Evolutionary conservation across 2,113 vertebrate species (phyloP), one percentile per base, ranked within the genome.

Genomic region (Macquaria australasica): DNA sequence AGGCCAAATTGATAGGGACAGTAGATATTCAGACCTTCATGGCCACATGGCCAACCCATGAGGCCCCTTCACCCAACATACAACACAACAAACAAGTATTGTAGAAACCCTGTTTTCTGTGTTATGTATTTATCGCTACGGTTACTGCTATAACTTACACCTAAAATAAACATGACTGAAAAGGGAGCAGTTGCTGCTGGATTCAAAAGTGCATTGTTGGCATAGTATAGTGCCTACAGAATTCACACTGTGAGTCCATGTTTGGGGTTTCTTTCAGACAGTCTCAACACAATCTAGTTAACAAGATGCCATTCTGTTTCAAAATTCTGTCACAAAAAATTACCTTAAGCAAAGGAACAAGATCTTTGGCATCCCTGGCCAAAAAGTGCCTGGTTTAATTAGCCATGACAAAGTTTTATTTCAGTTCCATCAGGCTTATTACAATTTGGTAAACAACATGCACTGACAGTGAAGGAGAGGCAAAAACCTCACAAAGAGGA

Each of bases 141-240:
- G 58, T 55, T 78, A 43, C 66, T 51, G 62, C 67, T 48, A 3
- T 67, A 84, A 66, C 48, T 2, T 31, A 2, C 48, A 74, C 68
- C 87, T 34, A 48, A 84, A 75, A 74, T 89, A 37, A 84, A 84
- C 50, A 78, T 72, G 28, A 76, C 58, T 85, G 59, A 56, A 71
- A 28, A 81, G 43, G 83, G 78, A 81, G 23, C 62, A 53, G 23
- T 62, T 56, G 34, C 74, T 56, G 41, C 80, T 69, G 62, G 53
- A 83, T 79, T 80, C 53, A 56, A 74, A 58, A 78, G 58, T 39
- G 59, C 14, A 58, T 67, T 84, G 62, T 37, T 63, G 64, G 39
- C 75, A 83, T 68, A 77, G 62, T 31, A 8, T 51, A 48, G 34
- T 51, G 62, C 31, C 69, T 71, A 10, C 53, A 56, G 5, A 73